phyloP scores from a whole-genome alignment of 2,888 invertebrate genomes.

The Rotaria socialis region DNA sequence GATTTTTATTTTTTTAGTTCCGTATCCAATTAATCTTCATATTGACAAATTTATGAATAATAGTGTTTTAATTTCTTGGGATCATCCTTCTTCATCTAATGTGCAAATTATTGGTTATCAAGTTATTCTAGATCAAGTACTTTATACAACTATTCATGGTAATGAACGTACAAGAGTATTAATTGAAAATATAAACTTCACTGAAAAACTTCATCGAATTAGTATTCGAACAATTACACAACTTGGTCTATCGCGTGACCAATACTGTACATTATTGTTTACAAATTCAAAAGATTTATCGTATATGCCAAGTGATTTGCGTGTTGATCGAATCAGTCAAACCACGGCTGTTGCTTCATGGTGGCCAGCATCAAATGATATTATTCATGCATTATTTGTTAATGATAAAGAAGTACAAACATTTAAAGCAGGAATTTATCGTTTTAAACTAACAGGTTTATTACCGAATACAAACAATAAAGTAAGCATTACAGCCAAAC shows the following conservation, averaged over 20 bases:
- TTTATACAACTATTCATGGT: conserved; percentile 88
- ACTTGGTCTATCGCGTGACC: conserved; percentile 86
- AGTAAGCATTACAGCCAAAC: conserved; percentile 87
- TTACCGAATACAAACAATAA: conserved; percentile 91
- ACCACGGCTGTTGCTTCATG: conserved; percentile 91
- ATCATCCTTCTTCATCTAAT: conserved; percentile 72
- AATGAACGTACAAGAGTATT: conserved; percentile 78
- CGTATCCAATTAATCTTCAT: conserved; percentile 89
- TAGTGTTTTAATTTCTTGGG: conserved; percentile 96
- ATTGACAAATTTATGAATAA: conserved; percentile 95
- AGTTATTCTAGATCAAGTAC: conserved; percentile 91
- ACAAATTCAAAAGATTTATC: conserved; percentile 70
- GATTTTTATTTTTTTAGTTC: conserved; percentile 54
- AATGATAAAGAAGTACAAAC: conserved; percentile 76
- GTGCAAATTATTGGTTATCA: conserved; percentile 73
- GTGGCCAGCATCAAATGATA: conserved; percentile 95
- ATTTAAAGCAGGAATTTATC: conserved; percentile 74
- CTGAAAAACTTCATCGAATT: conserved; percentile 74
- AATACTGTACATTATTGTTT: conserved; percentile 81
- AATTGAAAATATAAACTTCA: conserved; percentile 86
- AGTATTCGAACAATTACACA: conserved; percentile 91
- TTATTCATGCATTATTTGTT: conserved; percentile 93
- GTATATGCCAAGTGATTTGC: conserved; percentile 86
- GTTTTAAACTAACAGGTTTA: conserved; percentile 77
- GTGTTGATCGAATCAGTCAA: conserved; percentile 80